Conservation (phyloP, 2,888 invertebrate genomes). For the Cheilosia soror region DNA sequence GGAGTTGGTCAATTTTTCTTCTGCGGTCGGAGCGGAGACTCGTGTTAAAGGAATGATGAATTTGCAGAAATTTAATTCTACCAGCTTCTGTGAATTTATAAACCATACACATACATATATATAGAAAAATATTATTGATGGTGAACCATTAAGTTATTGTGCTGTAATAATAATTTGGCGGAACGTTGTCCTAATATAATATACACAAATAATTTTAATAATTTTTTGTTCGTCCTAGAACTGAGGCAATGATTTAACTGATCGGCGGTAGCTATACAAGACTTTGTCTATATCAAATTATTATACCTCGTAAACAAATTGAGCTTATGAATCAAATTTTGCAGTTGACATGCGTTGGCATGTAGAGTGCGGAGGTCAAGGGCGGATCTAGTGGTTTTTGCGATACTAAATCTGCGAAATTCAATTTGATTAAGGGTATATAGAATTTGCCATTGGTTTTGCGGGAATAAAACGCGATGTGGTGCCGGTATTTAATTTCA, state of each 20-base stretch:
- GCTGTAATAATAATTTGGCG: slow-evolving; percentile 23
- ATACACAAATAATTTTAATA: not conserved
- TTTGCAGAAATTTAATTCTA: slow-evolving; percentile 15
- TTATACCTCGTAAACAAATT: slow-evolving; percentile 38
- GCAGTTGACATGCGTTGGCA: not conserved
- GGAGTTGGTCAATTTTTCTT: not conserved
- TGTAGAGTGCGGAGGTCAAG: not conserved
- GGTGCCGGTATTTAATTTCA: slow-evolving; percentile 14
- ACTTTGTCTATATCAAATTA: slow-evolving; percentile 48
- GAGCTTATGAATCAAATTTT: slow-evolving; percentile 45
- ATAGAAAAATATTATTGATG: slow-evolving; percentile 20
- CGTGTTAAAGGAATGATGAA: slow-evolving; percentile 49
- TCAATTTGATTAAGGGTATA: slow-evolving; percentile 1
- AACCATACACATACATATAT: slow-evolving; percentile 32
- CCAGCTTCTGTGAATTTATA: slow-evolving; percentile 30
- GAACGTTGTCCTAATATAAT: not conserved
- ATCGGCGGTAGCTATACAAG: slow-evolving; percentile 1
- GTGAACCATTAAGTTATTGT: slow-evolving; percentile 18
- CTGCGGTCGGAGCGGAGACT: not conserved
- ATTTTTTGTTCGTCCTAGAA: slow-evolving; percentile 38
- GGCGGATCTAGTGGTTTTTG: not conserved
- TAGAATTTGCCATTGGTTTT: not conserved
- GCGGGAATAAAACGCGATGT: not conserved
- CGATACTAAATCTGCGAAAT: slow-evolving; percentile 3
- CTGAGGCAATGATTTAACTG: slow-evolving; percentile 45